Percentiles rank a stretch among this genome's conserved stretches.
Evolutionary conservation across 2,113 vertebrate genomes (phyloP).

Genomic region (Alectura lathami): DNA sequence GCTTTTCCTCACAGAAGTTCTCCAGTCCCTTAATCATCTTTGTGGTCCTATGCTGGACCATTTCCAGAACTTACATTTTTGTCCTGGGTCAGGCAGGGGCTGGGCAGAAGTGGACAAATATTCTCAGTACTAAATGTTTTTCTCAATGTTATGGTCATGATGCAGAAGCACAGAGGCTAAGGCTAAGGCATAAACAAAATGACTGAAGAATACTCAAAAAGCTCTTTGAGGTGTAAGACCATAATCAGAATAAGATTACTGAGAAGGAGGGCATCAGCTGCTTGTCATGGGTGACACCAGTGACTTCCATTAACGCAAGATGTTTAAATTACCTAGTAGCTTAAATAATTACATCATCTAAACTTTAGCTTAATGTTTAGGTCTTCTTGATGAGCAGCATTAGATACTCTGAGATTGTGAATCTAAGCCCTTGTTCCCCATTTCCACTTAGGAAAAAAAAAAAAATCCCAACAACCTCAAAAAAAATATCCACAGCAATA

Average conservation of each 20-base stretch:
- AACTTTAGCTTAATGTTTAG: neutral
- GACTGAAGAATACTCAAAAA: neutral
- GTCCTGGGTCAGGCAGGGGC: neutral
- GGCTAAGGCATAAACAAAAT: neutral
- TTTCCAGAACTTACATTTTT: neutral
- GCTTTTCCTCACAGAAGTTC: neutral
- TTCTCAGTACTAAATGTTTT: neutral
- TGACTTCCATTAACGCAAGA: neutral
- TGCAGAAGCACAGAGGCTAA: neutral
- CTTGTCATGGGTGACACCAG: neutral
- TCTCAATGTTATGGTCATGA: neutral
- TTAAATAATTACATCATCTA: neutral
- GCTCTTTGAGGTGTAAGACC: neutral
- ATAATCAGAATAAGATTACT: neutral
- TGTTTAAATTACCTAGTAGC: neutral
- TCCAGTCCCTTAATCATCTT: neutral
- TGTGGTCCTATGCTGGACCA: neutral
- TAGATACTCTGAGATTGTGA: neutral
- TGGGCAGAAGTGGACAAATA: neutral
- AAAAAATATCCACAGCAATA: neutral
- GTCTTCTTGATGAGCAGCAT: neutral
- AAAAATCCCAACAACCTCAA: neutral
- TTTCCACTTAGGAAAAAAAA: neutral
- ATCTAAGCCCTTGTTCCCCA: neutral
- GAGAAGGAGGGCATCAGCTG: neutral